phyloP scores from a whole-genome alignment of 2,888 invertebrate species.

The Aleiodes testaceus region DNA sequence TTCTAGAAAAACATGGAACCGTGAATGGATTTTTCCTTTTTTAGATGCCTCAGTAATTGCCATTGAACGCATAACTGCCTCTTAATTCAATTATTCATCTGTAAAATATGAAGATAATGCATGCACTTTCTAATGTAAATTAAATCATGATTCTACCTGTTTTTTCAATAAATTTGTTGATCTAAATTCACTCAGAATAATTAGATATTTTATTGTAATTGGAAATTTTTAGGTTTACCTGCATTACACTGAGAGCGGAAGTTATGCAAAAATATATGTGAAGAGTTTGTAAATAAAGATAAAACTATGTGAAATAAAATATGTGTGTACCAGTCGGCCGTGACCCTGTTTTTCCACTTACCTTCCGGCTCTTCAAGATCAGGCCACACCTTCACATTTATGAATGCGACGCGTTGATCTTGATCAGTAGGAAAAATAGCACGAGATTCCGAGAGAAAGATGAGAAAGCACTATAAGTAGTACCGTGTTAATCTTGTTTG shows the following conservation, averaged over 20 bases:
- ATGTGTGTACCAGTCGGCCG: constrained; percentile 51
- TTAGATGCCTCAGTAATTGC: constrained; percentile 10
- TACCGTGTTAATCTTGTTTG: neutral
- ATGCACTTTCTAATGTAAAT: constrained; percentile 19
- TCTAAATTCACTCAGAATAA: no score
- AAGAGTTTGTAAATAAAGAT: neutral
- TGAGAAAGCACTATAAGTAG: constrained; percentile 34
- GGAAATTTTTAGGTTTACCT: neutral
- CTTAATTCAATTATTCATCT: neutral
- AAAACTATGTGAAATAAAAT: neutral
- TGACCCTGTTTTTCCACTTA: constrained; percentile 57
- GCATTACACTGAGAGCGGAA: neutral
- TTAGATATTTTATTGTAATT: no score
- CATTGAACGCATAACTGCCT: neutral
- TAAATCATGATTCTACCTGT: no score
- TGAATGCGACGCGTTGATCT: constrained; percentile 52
- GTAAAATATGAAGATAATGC: constrained; percentile 8
- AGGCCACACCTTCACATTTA: constrained; percentile 47
- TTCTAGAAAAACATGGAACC: constrained; percentile 20
- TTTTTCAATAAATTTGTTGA: no score
- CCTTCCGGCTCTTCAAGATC: constrained; percentile 50
- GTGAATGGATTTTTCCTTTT: constrained; percentile 9
- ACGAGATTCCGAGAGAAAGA: constrained; percentile 43
- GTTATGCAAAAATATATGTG: constrained; percentile 1
- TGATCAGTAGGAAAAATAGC: constrained; percentile 56